Conservation (phyloP, 2,888 invertebrate species). For the Buathra laborator region DNA sequence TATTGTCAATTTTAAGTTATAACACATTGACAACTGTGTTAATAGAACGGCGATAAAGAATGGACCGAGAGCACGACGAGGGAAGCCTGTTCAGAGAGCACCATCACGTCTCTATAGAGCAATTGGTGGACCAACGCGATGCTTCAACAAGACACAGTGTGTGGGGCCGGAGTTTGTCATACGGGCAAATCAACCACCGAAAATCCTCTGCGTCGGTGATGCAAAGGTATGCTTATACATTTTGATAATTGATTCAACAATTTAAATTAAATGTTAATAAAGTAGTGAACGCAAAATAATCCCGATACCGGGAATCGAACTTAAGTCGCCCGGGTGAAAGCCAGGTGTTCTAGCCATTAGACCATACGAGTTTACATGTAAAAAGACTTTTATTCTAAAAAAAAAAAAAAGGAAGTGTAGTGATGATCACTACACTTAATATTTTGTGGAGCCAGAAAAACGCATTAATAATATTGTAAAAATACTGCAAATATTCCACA, state of each 20-base stretch:
- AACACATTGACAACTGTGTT: neutral
- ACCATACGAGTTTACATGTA: slow-evolving; percentile 73
- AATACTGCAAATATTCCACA: neutral
- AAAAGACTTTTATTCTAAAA: neutral
- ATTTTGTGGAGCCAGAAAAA: neutral
- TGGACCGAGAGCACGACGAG: slow-evolving; percentile 84
- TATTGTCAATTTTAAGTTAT: neutral
- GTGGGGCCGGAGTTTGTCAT: slow-evolving; percentile 92
- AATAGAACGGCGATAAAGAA: slow-evolving; percentile 75
- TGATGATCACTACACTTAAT: neutral
- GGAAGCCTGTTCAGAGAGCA: slow-evolving; percentile 90
- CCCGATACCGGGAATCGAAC: slow-evolving; percentile 88
- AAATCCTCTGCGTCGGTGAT: slow-evolving; percentile 88
- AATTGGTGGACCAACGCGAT: slow-evolving; percentile 85
- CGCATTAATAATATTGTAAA: neutral
- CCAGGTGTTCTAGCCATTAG: slow-evolving; percentile 88
- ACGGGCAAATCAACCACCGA: slow-evolving; percentile 89
- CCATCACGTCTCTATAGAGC: slow-evolving; percentile 90
- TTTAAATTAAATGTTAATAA: neutral
- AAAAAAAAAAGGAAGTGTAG: neutral
- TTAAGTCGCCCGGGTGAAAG: slow-evolving; percentile 88
- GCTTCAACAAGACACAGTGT: slow-evolving; percentile 85
- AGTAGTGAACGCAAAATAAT: slow-evolving; percentile 75
- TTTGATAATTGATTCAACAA: neutral
- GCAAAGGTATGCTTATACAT: slow-evolving; percentile 83